Evolutionary conservation across 2,888 invertebrate genomes (phyloP).

Genomic region (Deilephila elpenor): DNA sequence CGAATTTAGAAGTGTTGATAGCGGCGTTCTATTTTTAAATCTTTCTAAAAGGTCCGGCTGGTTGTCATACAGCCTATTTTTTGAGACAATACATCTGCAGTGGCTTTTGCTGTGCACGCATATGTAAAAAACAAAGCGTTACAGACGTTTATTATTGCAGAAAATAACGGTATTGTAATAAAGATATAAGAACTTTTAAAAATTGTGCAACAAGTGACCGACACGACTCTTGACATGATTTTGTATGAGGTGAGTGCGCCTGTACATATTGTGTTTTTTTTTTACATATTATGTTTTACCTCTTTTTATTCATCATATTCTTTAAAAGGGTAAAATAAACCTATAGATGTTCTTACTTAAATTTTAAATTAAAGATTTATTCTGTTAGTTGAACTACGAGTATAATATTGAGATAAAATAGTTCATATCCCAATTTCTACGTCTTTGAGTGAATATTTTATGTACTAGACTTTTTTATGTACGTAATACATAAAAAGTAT

Average conservation of each 20-base stretch:
- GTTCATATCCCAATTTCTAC: too few species aligned
- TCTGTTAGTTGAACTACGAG: too few species aligned
- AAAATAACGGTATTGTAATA: background rate
- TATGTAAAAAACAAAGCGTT: background rate
- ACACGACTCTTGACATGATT: constrained; percentile 68
- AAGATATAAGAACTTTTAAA: constrained; percentile 32
- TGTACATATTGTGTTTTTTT: constrained; percentile 31
- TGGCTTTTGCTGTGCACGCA: background rate
- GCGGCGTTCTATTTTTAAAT: background rate
- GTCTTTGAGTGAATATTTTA: too few species aligned
- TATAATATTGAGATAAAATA: too few species aligned
- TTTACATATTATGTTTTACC: background rate
- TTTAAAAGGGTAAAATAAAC: background rate
- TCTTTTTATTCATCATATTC: background rate
- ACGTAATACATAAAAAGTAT: background rate
- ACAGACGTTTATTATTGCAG: background rate
- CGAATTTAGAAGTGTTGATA: background rate
- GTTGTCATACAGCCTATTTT: constrained; percentile 5
- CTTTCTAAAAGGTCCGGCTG: background rate
- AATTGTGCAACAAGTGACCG: constrained; percentile 73
- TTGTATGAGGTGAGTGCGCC: constrained; percentile 74
- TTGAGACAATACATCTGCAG: constrained; percentile 8
- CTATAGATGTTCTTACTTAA: too few species aligned
- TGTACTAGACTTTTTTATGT: too few species aligned
- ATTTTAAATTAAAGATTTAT: too few species aligned